These are phyloP conservation scores for Dryobates pubescens DNA, from an alignment of 2,797 vertebrate species.

Conservation along the genomic window DNA sequence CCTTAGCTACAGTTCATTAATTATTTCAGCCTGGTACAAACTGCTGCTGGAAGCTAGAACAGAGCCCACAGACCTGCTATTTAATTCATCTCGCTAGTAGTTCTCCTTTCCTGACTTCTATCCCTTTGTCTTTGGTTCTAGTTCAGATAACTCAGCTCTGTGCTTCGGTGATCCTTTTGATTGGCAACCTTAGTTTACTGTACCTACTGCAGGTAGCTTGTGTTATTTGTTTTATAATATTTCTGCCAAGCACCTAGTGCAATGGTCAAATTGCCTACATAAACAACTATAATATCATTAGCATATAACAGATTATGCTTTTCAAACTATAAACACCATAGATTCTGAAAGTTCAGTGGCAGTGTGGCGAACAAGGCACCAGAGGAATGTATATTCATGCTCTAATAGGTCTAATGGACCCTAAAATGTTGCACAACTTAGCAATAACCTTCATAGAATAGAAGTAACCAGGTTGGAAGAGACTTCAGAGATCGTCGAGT, in stretches of 20 bases:
- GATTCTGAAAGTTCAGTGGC: not conserved
- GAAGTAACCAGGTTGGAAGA: no score
- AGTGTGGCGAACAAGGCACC: not conserved
- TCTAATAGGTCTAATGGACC: not conserved
- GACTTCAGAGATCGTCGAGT: no score
- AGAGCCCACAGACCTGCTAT: not conserved
- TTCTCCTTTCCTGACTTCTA: not conserved
- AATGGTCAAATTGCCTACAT: constrained; percentile 32
- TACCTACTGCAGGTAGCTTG: not conserved
- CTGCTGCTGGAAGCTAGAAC: not conserved
- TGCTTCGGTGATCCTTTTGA: constrained; percentile 12
- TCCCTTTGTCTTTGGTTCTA: not conserved
- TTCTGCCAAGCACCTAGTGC: constrained; percentile 17
- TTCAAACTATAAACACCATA: not conserved
- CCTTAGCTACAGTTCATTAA: not conserved
- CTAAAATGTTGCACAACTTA: not conserved
- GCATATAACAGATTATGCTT: not conserved
- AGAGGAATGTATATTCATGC: not conserved
- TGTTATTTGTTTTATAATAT: constrained; percentile 41
- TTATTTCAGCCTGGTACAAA: not conserved
- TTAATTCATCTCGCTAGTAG: not conserved
- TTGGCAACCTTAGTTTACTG: not conserved
- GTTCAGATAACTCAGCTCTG: not conserved
- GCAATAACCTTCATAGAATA: not conserved
- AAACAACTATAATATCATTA: constrained; percentile 24